Evolutionary conservation across 2,888 invertebrate species (phyloP), one percentile per base, ranked within the genome.

Genomic region (Heteromurus nitidus): DNA sequence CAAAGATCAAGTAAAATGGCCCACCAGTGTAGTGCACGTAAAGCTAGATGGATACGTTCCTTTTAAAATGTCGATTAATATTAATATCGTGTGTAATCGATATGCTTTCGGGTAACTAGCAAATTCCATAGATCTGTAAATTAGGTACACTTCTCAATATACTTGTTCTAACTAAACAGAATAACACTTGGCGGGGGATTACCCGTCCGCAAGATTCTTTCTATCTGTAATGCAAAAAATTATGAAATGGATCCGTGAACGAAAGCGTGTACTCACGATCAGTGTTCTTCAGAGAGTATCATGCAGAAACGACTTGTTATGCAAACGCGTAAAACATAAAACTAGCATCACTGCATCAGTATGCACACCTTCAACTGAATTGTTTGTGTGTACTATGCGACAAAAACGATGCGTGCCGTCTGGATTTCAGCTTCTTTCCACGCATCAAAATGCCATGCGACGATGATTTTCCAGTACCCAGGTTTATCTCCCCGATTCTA

Each of bases 281-380:
- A 36, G 13, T 9, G 13, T 36, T 36, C 36, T 7, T 13, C 36
- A 9, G 55, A 22, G 55, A 5, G 20, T n/a, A 13, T 50, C 5
- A 7, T 20, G 22, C n/a, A 22, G 20, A 24, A 36, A 13, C 9
- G 13, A n/a, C 24, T 24, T 24, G 55, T 20, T 55, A 24, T 55
- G 55, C 22, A 55, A 24, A 24, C 55, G 22, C 24, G 22, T 3
- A 22, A 55, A 55, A 47, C n/a, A n/a, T 50, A 73, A 64, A 62
- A n/a, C 22, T 13, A 62, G 18, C 70, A 70, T 70, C 60, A 70
- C 58, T 70, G 18, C 70, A 70, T 70, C 60, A 70, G 70, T 70
- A 70, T 70, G 70, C 58, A 70, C 62, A 62, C 62, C 30, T 62
- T 31, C 30, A 31, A 31, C 2, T 31, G 31, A 31, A 62, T 62